Evolutionary conservation across 2,888 invertebrate species (phyloP).

Genomic region (Auanema freiburgensis): DNA sequence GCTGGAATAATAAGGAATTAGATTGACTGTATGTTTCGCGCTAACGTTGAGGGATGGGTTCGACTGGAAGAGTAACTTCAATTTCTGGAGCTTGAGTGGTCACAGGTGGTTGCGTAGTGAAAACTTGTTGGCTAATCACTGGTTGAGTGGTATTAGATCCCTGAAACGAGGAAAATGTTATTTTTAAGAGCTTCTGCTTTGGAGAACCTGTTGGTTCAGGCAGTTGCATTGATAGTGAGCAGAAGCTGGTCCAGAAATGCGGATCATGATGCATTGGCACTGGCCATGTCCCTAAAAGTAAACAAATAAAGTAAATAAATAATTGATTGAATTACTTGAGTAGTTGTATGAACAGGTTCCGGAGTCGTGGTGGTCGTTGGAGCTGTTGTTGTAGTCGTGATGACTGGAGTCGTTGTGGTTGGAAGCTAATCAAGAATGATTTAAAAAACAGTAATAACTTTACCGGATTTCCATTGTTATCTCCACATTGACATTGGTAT

Average conservation of each 20-base stretch:
- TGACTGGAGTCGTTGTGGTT: conserved; percentile 6
- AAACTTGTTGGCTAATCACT: not conserved
- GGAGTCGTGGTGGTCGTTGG: conserved; percentile 32
- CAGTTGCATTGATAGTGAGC: conserved; percentile 53
- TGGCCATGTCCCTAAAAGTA: conserved; percentile 12
- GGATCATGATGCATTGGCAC: conserved; percentile 53
- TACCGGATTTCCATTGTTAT: conserved; percentile 36
- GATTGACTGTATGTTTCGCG: not conserved
- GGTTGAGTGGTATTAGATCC: not conserved
- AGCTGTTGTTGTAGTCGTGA: not conserved
- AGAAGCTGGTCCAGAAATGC: conserved; percentile 44
- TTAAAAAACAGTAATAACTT: not conserved
- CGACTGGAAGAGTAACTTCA: not conserved
- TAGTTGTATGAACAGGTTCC: conserved; percentile 30
- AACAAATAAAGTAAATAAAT: not conserved
- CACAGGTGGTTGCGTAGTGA: conserved; percentile 4
- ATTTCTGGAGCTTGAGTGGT: not conserved
- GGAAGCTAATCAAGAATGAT: conserved; percentile 7
- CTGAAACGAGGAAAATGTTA: not conserved
- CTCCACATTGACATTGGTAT: conserved; percentile 50
- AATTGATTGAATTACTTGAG: conserved; percentile 16
- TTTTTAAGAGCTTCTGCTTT: not conserved
- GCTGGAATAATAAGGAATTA: not conserved
- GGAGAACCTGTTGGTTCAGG: conserved; percentile 19
- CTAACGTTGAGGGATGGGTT: not conserved